phyloP scores from a whole-genome alignment of 2,888 invertebrate species.

The Uropetala carovei region DNA sequence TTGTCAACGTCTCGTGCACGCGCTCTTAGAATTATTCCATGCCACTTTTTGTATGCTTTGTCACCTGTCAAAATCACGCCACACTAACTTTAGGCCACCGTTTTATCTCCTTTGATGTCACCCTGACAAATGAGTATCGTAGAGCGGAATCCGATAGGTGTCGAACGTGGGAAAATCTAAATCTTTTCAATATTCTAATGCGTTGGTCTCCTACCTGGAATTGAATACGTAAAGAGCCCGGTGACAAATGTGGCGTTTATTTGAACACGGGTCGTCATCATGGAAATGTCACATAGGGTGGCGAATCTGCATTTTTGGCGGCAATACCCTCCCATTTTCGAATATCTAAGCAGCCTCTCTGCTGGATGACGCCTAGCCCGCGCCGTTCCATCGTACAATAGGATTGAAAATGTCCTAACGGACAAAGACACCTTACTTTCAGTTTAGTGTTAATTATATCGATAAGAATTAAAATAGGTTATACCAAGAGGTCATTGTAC shows the following conservation, averaged over 20 bases:
- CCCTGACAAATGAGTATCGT: background rate
- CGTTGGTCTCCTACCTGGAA: background rate
- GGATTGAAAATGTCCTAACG: background rate
- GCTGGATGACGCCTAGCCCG: background rate
- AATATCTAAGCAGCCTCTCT: background rate
- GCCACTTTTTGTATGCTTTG: too few species aligned
- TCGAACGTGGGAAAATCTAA: background rate
- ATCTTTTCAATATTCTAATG: slow-evolving; percentile 24
- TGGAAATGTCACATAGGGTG: background rate
- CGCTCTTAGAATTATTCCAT: too few species aligned
- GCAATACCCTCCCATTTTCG: background rate
- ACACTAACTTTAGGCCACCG: background rate
- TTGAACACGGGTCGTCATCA: background rate
- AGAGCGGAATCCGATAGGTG: background rate
- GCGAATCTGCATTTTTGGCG: background rate
- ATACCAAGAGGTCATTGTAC: too few species aligned
- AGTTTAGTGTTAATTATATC: background rate
- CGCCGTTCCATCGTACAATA: background rate
- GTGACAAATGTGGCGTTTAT: background rate
- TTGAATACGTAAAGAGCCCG: background rate
- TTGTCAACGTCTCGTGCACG: too few species aligned
- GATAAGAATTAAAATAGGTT: background rate
- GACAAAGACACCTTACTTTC: background rate
- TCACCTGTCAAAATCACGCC: too few species aligned
- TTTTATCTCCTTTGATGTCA: background rate